Conservation (phyloP, 2,113 vertebrate genomes). For the Misgurnus anguillicaudatus region DNA sequence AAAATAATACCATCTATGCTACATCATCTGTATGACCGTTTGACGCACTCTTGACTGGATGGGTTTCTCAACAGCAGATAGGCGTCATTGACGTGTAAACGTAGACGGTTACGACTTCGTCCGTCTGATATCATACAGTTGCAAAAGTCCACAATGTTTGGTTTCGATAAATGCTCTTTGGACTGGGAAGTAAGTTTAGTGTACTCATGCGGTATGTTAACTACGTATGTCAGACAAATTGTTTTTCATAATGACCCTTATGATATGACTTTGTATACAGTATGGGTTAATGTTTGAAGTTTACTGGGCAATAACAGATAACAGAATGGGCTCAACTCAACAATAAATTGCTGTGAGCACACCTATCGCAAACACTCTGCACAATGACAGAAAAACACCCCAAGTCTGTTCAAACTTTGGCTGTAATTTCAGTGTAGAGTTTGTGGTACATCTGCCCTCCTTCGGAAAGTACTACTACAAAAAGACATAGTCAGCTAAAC, state of each 20-base stretch:
- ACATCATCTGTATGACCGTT: constrained; percentile 15
- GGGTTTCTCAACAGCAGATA: not conserved
- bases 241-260: not conserved
- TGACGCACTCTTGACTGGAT: not conserved
- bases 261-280: not conserved
- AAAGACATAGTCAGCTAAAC: constrained; percentile 41
- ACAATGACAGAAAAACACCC: not conserved
- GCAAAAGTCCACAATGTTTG: no score
- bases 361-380: not conserved
- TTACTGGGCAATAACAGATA: not conserved
- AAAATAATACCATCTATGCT: constrained; percentile 1
- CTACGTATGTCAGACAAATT: no score
- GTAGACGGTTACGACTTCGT: not conserved
- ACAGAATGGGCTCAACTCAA: not conserved
- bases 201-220: no score
- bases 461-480: constrained; percentile 27
- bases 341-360: not conserved
- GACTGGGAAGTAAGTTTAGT: no score
- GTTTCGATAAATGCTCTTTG: no score
- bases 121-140: no score
- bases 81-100: not conserved
- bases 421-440: not conserved
- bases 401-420: constrained; percentile 3
- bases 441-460: constrained; percentile 27
- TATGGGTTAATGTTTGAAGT: not conserved